Conservation (phyloP, 2,888 invertebrate species). For the Aleiodes alternator region DNA sequence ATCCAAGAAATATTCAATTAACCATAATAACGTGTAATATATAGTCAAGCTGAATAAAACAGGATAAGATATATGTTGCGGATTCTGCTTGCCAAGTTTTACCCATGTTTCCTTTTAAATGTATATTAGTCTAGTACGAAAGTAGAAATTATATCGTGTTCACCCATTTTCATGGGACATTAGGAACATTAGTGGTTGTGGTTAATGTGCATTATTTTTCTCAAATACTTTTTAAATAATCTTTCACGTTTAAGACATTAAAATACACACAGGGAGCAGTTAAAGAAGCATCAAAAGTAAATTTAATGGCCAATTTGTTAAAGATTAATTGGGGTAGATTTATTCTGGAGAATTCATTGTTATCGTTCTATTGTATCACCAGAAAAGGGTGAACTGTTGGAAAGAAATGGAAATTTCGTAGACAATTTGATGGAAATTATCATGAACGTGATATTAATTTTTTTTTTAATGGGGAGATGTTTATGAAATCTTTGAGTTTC, state of each 20-base stretch:
- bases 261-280: background rate
- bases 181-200: slow-evolving; percentile 5
- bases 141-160: slow-evolving; percentile 18
- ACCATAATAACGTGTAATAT: background rate
- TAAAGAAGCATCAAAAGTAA: background rate
- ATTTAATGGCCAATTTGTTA: slow-evolving; percentile 5
- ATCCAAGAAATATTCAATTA: slow-evolving; percentile 7
- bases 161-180: slow-evolving; percentile 17
- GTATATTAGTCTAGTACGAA: slow-evolving; percentile 22
- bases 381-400: no score
- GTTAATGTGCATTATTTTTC: slow-evolving; percentile 2
- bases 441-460: no score
- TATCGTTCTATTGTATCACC: background rate
- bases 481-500: no score
- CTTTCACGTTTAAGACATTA: background rate
- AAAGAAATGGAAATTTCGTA: no score
- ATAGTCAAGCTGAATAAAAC: background rate
- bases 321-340: background rate
- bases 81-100: slow-evolving; percentile 20
- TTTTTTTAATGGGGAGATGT: no score
- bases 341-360: background rate
- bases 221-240: background rate
- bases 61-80: slow-evolving; percentile 17
- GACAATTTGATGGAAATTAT: no score
- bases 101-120: slow-evolving; percentile 23